Conservation (phyloP, 2,888 invertebrate genomes). For the Dexiosoma caninum region DNA sequence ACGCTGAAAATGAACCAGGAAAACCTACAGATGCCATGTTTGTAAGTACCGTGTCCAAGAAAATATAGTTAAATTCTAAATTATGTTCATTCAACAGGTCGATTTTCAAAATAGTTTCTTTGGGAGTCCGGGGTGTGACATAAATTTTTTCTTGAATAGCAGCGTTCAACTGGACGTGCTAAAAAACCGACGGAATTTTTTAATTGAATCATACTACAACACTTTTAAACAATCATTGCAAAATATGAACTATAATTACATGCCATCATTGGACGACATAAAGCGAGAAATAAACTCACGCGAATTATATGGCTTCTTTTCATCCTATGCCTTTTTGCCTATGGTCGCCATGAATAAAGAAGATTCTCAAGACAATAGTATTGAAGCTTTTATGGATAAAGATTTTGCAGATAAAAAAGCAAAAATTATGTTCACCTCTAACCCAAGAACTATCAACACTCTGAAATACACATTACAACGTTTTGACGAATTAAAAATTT, state of each 20-base stretch:
- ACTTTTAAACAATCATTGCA: conserved; percentile 70
- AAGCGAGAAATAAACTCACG: conserved; percentile 70
- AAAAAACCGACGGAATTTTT: conserved; percentile 70
- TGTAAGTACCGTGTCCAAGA: conserved; percentile 70
- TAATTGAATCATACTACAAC: conserved; percentile 73
- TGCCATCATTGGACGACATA: conserved; percentile 72
- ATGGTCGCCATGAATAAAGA: conserved; percentile 76
- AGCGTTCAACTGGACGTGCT: conserved; percentile 75
- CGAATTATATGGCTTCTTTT: conserved; percentile 75
- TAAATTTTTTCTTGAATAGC: conserved; percentile 77
- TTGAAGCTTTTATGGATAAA: conserved; percentile 73
- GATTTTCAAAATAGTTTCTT: conserved; percentile 76
- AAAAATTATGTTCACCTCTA: conserved; percentile 74
- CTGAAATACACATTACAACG: conserved; percentile 72
- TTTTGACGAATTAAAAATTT: conserved; percentile 74
- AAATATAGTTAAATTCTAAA: background rate
- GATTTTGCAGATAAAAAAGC: conserved; percentile 74
- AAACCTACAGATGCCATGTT: conserved; percentile 77
- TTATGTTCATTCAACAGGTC: conserved; percentile 66
- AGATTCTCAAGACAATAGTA: conserved; percentile 74
- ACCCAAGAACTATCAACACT: conserved; percentile 74
- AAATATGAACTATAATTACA: conserved; percentile 68
- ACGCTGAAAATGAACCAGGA: conserved; percentile 72
- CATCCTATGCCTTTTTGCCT: conserved; percentile 75
- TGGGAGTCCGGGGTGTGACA: conserved; percentile 77